Evolutionary conservation across 2,888 invertebrate genomes (phyloP).

Genomic region (Chrysomela aeneicollis): DNA sequence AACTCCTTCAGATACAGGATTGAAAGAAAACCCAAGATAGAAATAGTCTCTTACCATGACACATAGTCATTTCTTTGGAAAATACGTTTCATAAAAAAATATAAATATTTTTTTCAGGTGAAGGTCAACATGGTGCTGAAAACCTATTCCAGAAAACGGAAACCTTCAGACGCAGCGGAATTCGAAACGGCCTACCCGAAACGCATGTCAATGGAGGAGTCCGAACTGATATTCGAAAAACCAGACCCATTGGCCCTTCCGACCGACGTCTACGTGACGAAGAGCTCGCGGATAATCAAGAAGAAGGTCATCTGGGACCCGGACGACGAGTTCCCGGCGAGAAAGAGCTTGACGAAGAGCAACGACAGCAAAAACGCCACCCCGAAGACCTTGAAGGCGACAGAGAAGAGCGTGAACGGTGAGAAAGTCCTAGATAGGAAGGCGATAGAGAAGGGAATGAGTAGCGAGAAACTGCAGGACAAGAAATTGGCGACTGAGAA

Average conservation of each 20-base stretch:
- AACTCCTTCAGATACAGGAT: too few relatives aligned
- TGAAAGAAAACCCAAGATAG: too few relatives aligned
- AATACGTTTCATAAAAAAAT: too few relatives aligned
- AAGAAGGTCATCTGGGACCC: constrained; percentile 80
- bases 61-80: too few relatives aligned
- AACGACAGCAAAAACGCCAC: constrained; percentile 50
- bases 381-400: constrained; percentile 12
- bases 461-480: constrained; percentile 28
- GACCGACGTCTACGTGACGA: constrained; percentile 55
- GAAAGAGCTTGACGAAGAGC: constrained; percentile 34
- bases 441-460: constrained; percentile 29
- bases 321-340: constrained; percentile 61
- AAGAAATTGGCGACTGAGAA: too few relatives aligned
- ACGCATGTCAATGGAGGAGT: constrained; percentile 18
- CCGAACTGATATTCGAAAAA: constrained; percentile 25
- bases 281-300: constrained; percentile 69
- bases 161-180: constrained; percentile 40
- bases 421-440: neutral
- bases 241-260: constrained; percentile 37
- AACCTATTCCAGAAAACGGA: constrained; percentile 59
- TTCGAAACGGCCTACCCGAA: constrained; percentile 23
- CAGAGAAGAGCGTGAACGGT: neutral
- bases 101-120: constrained; percentile 40
- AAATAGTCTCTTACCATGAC: too few relatives aligned
- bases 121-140: constrained; percentile 54